Evolutionary conservation across 2,888 invertebrate species (phyloP).

Genomic region (Chorisops tibialis): DNA sequence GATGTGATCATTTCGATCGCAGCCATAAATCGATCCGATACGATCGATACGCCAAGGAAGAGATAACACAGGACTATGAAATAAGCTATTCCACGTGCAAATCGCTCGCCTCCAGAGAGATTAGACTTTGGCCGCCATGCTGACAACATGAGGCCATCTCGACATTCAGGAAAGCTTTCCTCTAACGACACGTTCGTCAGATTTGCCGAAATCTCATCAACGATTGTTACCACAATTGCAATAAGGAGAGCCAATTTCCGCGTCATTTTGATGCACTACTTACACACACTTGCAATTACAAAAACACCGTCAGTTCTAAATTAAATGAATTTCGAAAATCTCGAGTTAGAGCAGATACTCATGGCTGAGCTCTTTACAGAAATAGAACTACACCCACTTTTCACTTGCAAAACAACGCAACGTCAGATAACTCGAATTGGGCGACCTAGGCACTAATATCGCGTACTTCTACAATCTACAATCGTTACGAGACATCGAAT

Average conservation of each 20-base stretch:
- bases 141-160: slow-evolving; percentile 82
- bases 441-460: too few species aligned
- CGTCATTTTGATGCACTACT: slow-evolving; percentile 3
- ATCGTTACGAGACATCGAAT: too few species aligned
- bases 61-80: slow-evolving; percentile 80
- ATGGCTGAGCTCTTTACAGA: too few species aligned
- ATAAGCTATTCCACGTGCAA: slow-evolving; percentile 80
- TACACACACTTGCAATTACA: too few species aligned
- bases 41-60: slow-evolving; percentile 93
- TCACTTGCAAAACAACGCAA: too few species aligned
- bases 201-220: not conserved
- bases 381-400: too few species aligned
- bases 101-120: slow-evolving; percentile 66
- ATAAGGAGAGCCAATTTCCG: not conserved
- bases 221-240: not conserved
- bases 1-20: slow-evolving; percentile 96
- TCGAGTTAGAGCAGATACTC: too few species aligned
- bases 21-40: slow-evolving; percentile 95
- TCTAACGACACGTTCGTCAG: not conserved
- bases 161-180: slow-evolving; percentile 54
- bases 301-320: too few species aligned
- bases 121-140: slow-evolving; percentile 75
- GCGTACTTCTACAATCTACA: too few species aligned
- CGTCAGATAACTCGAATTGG: too few species aligned
- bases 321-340: too few species aligned